Base-by-base conservation (phyloP, 2,797 vertebrate species). In the Alcedo atthis region DNA sequence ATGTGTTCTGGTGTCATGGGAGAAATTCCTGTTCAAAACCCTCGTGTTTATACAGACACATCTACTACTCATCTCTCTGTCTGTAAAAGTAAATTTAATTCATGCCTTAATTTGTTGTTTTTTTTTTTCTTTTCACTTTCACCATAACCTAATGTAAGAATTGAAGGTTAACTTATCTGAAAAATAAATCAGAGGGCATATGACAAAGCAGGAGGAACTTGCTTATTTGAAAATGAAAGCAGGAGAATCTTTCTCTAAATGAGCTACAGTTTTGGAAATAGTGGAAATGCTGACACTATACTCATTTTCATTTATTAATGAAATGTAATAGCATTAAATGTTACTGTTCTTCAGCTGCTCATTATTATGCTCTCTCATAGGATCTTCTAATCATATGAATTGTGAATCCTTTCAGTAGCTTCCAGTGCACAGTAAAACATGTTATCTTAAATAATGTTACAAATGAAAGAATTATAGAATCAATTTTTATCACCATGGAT, bases 391-490 rank as follows among this genome's bases (percentile, higher is more conserved):
- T 88, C 32, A 75, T 71, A 13, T 63, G 55, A 87, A 87, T 43
- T 5, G 2, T 59, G 40, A 84, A 66, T 81, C 18, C 66, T 81
- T 82, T 81, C 74, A 66, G 46, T 54, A 61, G 42, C 55, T 82
- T 91, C 85, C 69, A 69, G 32, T 22, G 43, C 43, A 76, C 21
- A 69, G 55, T 90, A 69, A 81, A 90, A 76, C 33, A 33, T 4
- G 24, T 26, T 94, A 64, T 30, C 51, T 85, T 85, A 84, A 88
- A 63, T 79, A 25, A 76, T 59, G 8, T 69, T 86, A 84, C 43
- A 93, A 92, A 94, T 68, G 58, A 62, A 33, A 87, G 5, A n/a
- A 85, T 59, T 90, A 66, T 30, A 71, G 33, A 85, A 85, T 75
- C 26, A 74, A 57, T 83, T 85, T 84, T 82, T 87, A 80, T 87